Conservation (phyloP, 2,888 invertebrate species). For the Scelioninae gen. 2 region DNA sequence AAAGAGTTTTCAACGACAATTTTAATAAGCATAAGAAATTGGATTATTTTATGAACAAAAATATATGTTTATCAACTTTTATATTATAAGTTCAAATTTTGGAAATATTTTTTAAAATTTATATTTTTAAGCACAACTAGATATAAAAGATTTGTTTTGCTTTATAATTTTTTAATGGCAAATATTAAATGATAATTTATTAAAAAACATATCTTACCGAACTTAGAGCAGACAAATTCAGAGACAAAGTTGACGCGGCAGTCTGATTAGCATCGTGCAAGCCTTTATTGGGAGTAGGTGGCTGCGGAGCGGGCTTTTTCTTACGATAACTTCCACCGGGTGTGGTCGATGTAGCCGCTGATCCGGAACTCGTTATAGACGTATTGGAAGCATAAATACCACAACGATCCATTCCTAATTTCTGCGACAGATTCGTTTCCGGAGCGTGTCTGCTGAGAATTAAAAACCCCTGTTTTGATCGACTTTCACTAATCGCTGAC, state of each 20-base stretch:
- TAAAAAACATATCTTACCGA: constrained; percentile 44
- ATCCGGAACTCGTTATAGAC: constrained; percentile 74
- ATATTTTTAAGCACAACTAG: too few species aligned
- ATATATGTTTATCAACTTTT: too few species aligned
- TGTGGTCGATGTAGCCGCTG: constrained; percentile 76
- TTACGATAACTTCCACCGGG: constrained; percentile 77
- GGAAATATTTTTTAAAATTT: too few species aligned
- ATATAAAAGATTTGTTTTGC: too few species aligned
- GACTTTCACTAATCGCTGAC: constrained; percentile 42
- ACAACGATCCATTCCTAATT: constrained; percentile 67
- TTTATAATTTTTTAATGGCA: too few species aligned
- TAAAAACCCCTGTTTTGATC: constrained; percentile 24
- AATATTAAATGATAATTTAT: too few species aligned
- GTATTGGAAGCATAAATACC: constrained; percentile 73
- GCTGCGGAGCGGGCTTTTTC: constrained; percentile 84
- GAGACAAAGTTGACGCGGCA: constrained; percentile 40
- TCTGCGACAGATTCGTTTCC: constrained; percentile 71
- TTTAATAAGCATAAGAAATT: too few species aligned
- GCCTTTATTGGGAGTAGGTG: constrained; percentile 74
- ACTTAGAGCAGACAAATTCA: constrained; percentile 46
- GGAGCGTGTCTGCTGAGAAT: constrained; percentile 67
- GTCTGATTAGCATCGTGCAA: constrained; percentile 49
- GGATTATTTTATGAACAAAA: too few species aligned
- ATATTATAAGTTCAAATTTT: too few species aligned
- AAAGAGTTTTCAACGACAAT: too few species aligned